Evolutionary conservation across 2,888 invertebrate genomes (phyloP).

Genomic region (Drosophila anomelani): DNA sequence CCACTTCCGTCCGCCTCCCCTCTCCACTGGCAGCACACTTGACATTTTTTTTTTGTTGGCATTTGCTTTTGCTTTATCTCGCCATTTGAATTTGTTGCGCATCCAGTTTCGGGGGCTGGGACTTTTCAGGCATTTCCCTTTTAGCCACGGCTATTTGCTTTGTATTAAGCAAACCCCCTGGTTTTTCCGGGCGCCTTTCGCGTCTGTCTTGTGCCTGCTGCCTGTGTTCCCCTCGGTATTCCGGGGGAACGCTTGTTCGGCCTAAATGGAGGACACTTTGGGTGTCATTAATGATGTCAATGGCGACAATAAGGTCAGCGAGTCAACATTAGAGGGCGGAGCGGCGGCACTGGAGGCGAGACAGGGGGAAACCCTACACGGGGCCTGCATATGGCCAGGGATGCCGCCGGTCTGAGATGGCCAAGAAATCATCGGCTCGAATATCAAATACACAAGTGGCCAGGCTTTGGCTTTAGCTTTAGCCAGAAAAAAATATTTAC

Average conservation of each 20-base stretch:
- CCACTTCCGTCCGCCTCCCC: constrained; percentile 6
- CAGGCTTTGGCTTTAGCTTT: too few relatives aligned
- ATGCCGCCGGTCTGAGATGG: not conserved
- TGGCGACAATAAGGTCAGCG: constrained; percentile 54
- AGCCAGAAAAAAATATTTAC: too few relatives aligned
- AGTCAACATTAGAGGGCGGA: constrained; percentile 1
- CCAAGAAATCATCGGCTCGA: not conserved
- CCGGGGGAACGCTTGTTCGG: constrained; percentile 48
- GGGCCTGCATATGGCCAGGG: not conserved
- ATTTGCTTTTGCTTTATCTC: constrained; percentile 44
- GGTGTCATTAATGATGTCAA: constrained; percentile 79
- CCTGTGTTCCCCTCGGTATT: not conserved
- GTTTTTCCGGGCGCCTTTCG: constrained; percentile 46
- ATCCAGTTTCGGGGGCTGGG: constrained; percentile 55
- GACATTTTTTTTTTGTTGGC: constrained; percentile 48
- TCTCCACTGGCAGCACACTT: constrained; percentile 53
- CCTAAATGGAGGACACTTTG: constrained; percentile 76
- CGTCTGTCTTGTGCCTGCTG: not conserved
- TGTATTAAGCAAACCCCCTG: constrained; percentile 49
- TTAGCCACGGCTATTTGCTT: constrained; percentile 43
- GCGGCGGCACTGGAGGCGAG: constrained; percentile 1
- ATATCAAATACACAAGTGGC: not conserved
- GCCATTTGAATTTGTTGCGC: constrained; percentile 78
- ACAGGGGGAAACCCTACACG: constrained; percentile 17
- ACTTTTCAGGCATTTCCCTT: constrained; percentile 61